Percentiles rank a stretch among this genome's conserved stretches.
phyloP scores from a whole-genome alignment of 2,888 invertebrate genomes.

The Ypsolopha scabrella region DNA sequence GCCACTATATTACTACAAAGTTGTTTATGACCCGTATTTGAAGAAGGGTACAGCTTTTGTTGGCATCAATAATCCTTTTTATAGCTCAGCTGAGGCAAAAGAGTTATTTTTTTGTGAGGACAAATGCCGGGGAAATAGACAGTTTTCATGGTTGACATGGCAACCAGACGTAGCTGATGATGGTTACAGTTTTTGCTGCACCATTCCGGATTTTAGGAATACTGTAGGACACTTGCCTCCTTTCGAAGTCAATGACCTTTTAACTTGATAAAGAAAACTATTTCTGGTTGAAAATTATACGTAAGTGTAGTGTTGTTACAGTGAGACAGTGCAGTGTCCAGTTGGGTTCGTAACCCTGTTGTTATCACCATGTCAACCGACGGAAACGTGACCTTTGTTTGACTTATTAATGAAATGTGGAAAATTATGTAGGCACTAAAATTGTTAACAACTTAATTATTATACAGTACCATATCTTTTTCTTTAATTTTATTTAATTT shows the following conservation, averaged over 20 bases:
- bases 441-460: too few species aligned
- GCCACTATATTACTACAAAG: slow-evolving; percentile 58
- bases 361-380: too few species aligned
- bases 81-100: slow-evolving; percentile 27
- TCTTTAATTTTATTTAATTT: too few species aligned
- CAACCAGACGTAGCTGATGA: slow-evolving; percentile 44
- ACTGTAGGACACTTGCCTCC: slow-evolving; percentile 62
- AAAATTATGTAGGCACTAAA: too few species aligned
- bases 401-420: too few species aligned
- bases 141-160: slow-evolving; percentile 72
- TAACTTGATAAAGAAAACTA: slow-evolving; percentile 18
- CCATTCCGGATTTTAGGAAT: slow-evolving; percentile 60
- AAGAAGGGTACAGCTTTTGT: slow-evolving; percentile 68
- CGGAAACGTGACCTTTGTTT: too few species aligned
- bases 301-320: too few species aligned
- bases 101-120: slow-evolving; percentile 59
- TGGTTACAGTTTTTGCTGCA: slow-evolving; percentile 74
- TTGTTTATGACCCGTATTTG: slow-evolving; percentile 63
- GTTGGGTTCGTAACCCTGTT: too few species aligned
- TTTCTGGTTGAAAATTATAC: too few species aligned
- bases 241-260: slow-evolving; percentile 50
- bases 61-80: slow-evolving; percentile 74
- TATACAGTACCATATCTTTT: too few species aligned
- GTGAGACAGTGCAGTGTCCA: too few species aligned
- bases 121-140: slow-evolving; percentile 48